Evolutionary conservation across 2,113 vertebrate genomes (phyloP).

Genomic region (Daboia siamensis): DNA sequence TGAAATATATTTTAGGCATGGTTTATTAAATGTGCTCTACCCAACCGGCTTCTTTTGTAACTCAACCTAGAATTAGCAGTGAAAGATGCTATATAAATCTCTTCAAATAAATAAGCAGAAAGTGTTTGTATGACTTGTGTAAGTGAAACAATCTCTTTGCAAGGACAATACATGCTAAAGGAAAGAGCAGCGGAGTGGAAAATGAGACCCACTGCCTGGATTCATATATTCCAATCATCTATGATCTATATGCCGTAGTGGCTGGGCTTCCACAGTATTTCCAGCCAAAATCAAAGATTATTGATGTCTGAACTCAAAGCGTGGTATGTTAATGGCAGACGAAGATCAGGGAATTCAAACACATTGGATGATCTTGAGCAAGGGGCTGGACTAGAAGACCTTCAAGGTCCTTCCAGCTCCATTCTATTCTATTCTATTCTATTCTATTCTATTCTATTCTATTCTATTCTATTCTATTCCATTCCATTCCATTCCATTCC

Average conservation of each 20-base stretch:
- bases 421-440: too few relatives aligned
- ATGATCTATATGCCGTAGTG: not conserved
- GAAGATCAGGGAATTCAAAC: not conserved
- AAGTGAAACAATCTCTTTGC: not conserved
- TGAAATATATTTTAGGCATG: not conserved
- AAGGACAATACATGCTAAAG: not conserved
- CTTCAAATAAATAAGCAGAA: not conserved
- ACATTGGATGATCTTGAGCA: not conserved
- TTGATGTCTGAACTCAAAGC: not conserved
- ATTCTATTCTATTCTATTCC: too few relatives aligned
- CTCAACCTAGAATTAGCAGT: not conserved
- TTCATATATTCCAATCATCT: not conserved
- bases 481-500: too few relatives aligned
- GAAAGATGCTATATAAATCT: not conserved
- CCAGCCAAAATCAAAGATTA: not conserved
- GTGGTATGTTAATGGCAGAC: not conserved
- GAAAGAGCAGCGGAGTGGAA: not conserved
- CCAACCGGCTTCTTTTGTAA: not conserved
- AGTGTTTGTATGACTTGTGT: not conserved
- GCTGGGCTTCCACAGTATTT: not conserved
- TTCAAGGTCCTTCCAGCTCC: too few relatives aligned
- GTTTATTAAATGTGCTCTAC: not conserved
- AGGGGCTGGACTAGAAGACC: too few relatives aligned
- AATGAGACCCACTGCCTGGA: not conserved
- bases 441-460: too few relatives aligned